Percentiles rank a stretch among this genome's conserved stretches.
These are phyloP conservation scores for Drosophila miranda DNA, from an alignment of 1,140 invertebrate species.

Conservation along the genomic window DNA sequence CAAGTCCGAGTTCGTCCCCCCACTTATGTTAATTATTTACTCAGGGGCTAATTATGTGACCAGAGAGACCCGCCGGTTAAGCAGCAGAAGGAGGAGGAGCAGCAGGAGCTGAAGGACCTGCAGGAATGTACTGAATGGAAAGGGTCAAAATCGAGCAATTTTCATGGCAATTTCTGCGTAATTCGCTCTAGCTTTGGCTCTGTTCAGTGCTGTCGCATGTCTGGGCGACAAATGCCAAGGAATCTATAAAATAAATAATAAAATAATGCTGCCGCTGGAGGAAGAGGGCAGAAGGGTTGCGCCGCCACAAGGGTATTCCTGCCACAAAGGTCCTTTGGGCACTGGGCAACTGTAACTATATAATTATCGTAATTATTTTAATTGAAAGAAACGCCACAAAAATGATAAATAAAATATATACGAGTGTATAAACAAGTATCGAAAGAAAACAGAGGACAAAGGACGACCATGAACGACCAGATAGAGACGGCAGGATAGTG, in stretches of 20 bases:
- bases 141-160: too few relatives aligned
- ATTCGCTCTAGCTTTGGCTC: not conserved
- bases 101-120: too few relatives aligned
- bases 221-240: conserved; percentile 14
- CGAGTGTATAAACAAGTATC: too few relatives aligned
- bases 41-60: conserved; percentile 23
- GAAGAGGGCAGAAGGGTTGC: not conserved
- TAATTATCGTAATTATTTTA: conserved; percentile 36
- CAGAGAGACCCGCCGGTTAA: not conserved
- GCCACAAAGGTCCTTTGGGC: not conserved
- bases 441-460: too few relatives aligned
- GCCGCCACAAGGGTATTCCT: not conserved
- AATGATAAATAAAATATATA: conserved; percentile 28
- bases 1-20: not conserved
- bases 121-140: too few relatives aligned
- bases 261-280: conserved; percentile 1
- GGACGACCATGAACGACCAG: too few relatives aligned
- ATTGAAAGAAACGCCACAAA: conserved; percentile 8
- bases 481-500: too few relatives aligned
- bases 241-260: conserved; percentile 27
- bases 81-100: too few relatives aligned
- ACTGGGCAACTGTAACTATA: conserved; percentile 1
- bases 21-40: conserved; percentile 28
- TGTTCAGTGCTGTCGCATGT: conserved; percentile 2
- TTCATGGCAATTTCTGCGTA: conserved; percentile 5